Conservation (phyloP, 2,797 vertebrate genomes). For the Amblyraja radiata region DNA sequence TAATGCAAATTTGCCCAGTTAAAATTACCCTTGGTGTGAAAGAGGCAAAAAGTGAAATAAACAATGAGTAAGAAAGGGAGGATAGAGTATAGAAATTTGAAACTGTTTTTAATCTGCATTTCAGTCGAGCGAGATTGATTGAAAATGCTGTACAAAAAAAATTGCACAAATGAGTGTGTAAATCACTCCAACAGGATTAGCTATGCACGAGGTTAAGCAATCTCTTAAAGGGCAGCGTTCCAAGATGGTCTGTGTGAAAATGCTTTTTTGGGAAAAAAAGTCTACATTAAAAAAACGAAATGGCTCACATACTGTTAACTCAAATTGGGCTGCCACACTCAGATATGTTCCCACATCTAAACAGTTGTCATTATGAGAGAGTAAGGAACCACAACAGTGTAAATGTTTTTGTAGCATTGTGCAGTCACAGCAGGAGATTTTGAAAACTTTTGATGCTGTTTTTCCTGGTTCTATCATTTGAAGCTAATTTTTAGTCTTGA, state of each 20-base stretch:
- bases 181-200: neutral
- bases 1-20: neutral
- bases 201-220: neutral
- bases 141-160: neutral
- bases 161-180: neutral
- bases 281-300: neutral
- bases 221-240: neutral
- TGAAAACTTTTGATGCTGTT: neutral
- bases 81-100: neutral
- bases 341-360: neutral
- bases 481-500: conserved; percentile 2
- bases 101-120: neutral
- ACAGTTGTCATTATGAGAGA: neutral
- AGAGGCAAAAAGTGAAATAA: neutral
- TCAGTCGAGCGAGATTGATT: neutral
- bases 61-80: neutral
- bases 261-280: neutral
- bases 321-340: neutral
- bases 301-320: neutral
- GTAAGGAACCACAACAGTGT: neutral
- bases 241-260: neutral
- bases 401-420: conserved; percentile 7
- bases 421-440: conserved; percentile 6
- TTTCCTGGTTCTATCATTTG: neutral
- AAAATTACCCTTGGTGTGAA: neutral